Conservation (phyloP, 2,797 vertebrate species). For the Anas bernieri region DNA sequence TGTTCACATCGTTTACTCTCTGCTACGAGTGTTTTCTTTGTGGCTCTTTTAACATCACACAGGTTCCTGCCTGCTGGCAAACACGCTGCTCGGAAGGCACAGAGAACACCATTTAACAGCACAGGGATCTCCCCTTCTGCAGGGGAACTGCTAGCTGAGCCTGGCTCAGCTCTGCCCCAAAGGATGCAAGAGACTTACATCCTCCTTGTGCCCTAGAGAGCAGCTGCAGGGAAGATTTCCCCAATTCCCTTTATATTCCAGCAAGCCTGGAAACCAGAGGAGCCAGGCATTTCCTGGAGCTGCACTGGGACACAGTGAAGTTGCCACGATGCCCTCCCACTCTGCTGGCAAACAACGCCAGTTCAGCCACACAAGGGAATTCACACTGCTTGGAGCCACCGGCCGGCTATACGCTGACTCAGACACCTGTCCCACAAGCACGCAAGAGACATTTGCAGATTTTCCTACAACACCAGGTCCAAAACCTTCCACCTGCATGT, state of each 20-base stretch:
- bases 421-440: background rate
- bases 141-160: background rate
- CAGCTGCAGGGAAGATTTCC: rapidly evolving
- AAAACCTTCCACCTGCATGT: background rate
- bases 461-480: background rate
- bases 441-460: background rate
- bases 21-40: background rate
- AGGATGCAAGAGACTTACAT: background rate
- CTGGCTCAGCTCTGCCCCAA: background rate
- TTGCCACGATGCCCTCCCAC: rapidly evolving
- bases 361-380: background rate
- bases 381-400: background rate
- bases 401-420: background rate
- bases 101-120: background rate
- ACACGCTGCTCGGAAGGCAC: background rate
- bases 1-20: background rate
- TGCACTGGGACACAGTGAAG: background rate
- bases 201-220: background rate
- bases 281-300: background rate
- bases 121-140: background rate
- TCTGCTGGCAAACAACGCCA: background rate
- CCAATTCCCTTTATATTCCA: background rate
- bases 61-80: background rate
- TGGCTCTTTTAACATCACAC: background rate
- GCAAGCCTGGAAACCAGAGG: background rate